Percentiles rank a stretch among this genome's conserved stretches.
phyloP scores from a whole-genome alignment of 2,888 invertebrate species.

The Gortyna flavago region DNA sequence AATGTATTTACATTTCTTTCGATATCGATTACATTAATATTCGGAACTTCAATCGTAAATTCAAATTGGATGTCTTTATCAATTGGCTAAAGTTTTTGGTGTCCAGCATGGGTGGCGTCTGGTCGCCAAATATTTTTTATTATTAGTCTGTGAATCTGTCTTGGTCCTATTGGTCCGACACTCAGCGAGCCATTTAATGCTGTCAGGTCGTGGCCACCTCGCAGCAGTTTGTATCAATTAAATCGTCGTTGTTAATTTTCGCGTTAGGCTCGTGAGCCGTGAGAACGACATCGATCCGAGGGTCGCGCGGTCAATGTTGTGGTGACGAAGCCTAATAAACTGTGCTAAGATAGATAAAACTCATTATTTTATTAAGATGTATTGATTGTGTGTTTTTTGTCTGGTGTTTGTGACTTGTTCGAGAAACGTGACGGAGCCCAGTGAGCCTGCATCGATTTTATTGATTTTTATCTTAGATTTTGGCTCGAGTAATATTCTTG shows the following conservation, averaged over 20 bases:
- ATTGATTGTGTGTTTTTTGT: slow-evolving; percentile 40
- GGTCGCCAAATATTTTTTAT: slow-evolving; percentile 40
- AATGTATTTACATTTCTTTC: slow-evolving; percentile 18
- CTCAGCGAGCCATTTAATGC: slow-evolving; percentile 64
- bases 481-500: slow-evolving; percentile 4
- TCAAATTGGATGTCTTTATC: slow-evolving; percentile 44
- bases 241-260: slow-evolving; percentile 85
- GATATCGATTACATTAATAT: slow-evolving; percentile 36
- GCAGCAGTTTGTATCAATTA: slow-evolving; percentile 85
- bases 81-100: slow-evolving; percentile 34
- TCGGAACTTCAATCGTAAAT: slow-evolving; percentile 47
- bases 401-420: slow-evolving; percentile 17
- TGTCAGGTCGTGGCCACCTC: slow-evolving; percentile 66
- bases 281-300: slow-evolving; percentile 75
- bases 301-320: slow-evolving; percentile 70
- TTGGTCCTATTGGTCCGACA: slow-evolving; percentile 55
- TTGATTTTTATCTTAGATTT: slow-evolving; percentile 14
- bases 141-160: slow-evolving; percentile 63
- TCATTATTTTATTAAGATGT: slow-evolving; percentile 51
- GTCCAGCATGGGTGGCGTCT: slow-evolving; percentile 8
- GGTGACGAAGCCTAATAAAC: slow-evolving; percentile 64
- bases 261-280: slow-evolving; percentile 84
- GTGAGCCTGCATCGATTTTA: slow-evolving; percentile 13
- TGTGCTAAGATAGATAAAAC: slow-evolving; percentile 42
- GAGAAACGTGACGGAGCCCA: slow-evolving; percentile 36